Evolutionary conservation across 1,140 invertebrate species (phyloP), one percentile per base, ranked within the genome.

Genomic region (Hyles vespertilio): DNA sequence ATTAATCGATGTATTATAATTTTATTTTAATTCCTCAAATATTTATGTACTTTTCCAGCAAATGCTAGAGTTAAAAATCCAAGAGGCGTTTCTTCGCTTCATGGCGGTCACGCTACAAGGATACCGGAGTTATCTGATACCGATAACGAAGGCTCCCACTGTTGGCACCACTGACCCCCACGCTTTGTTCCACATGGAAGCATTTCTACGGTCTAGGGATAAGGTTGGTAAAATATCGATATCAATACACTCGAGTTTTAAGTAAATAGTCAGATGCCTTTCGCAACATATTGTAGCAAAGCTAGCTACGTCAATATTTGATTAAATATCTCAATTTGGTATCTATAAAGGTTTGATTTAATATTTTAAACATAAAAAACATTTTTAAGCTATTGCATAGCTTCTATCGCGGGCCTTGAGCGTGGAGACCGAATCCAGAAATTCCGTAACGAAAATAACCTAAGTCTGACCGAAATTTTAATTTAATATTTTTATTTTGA

Each of bases 61-160:
- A 90, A 92, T 92, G 12, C 84, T 98, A 62, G 98, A 99, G 79
- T 89, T 98, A 52, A 94, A 96, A 85, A 99, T 99, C 58, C 98
- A 99, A 88, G 98, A 99, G 86, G 96, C 97, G 5, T 99, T 99
- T 89, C 90, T 99, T 34, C 92, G 96, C 52, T 99, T 99, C 77
- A 99, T 98, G 94, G 97, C 97, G 3, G 92, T 94, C 45, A 95
- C 98, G 59, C 85, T 99, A 63, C 96, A 96, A 80, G 98, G 98
- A 3, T 99, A 99, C 89, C 92, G 96, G 51, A 90, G 92, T 49
- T 99, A 93, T 86, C 90, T 99, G 45, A 92, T 97, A 58, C 98
- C 99, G 2, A 99, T 99, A 47, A 98, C 96, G 2, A 96, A 96
- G 80, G 97, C 97, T 1, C 98, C 98, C 0, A 98, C 95, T 0